phyloP scores from a whole-genome alignment of 2,888 invertebrate genomes.

The Ennomos erosarius region DNA sequence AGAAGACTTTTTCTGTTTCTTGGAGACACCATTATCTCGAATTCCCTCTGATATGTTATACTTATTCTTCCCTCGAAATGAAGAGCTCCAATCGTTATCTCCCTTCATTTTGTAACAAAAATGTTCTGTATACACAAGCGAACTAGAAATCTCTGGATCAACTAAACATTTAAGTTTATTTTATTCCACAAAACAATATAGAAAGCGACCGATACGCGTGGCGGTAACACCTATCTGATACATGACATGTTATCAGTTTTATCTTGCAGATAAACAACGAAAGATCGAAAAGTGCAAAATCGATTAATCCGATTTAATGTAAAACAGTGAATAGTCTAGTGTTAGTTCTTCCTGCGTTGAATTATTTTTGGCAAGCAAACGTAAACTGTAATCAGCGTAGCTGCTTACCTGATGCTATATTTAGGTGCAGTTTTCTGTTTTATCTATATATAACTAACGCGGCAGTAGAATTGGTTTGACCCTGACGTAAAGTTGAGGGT shows the following conservation, averaged over 20 bases:
- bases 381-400: slow-evolving; percentile 19
- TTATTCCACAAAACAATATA: slow-evolving; percentile 12
- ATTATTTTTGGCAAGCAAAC: slow-evolving; percentile 31
- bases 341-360: slow-evolving; percentile 8
- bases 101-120: slow-evolving; percentile 52
- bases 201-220: slow-evolving; percentile 20
- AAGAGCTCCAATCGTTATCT: slow-evolving; percentile 46
- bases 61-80: slow-evolving; percentile 42
- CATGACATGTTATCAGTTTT: slow-evolving; percentile 49
- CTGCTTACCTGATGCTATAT: too few relatives aligned
- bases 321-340: slow-evolving; percentile 22
- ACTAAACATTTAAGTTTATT: slow-evolving; percentile 8
- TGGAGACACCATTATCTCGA: slow-evolving; percentile 42
- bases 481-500: too few relatives aligned
- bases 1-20: slow-evolving; percentile 36
- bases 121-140: slow-evolving; percentile 5
- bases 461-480: too few relatives aligned
- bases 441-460: slow-evolving; percentile 7
- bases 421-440: slow-evolving; percentile 10
- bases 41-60: slow-evolving; percentile 42
- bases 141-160: slow-evolving; percentile 9
- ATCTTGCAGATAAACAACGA: slow-evolving; percentile 37
- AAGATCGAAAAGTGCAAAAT: slow-evolving; percentile 24
- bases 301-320: slow-evolving; percentile 28
- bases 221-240: slow-evolving; percentile 41